Base-by-base conservation (phyloP, 2,888 invertebrate species). In the Ceriagrion tenellum region DNA sequence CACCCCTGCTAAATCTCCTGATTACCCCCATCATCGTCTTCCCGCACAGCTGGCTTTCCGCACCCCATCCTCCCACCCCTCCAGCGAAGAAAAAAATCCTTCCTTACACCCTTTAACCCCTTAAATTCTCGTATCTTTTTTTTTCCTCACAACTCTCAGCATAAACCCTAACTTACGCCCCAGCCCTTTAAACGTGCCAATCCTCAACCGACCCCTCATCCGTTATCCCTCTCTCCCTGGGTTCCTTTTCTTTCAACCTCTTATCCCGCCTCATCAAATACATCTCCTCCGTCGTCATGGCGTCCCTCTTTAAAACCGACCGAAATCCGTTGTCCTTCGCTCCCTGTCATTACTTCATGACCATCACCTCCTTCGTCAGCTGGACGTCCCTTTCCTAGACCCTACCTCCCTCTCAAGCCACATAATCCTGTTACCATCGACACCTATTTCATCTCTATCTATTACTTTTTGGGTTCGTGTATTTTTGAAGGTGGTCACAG, bases 321-420 rank as follows among this genome's bases (percentile, higher is more conserved):
- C 30, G 13, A 81, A 81, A 81, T 81, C 81, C 30, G 35, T 35
- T 81, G 81, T 81, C 81, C 81, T 81, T 81, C 81, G n/a, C 81
- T 35, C 81, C 35, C 81, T 35, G 30, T 35, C 81, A 30, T 30
- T 81, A 81, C 12, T 35, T 81, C 13, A 30, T 13, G 30, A 35
- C 81, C 81, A 59, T 16, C 20, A 20, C 59, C 6, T 59, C 59
- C 59, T 81, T 35, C 3, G 10, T 8, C 69, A n/a, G n/a, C n/a
- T 69, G 23, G n/a, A 69, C 69, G 8, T n/a, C 8, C 69, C 12
- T n/a, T n/a, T n/a, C 26, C n/a, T 47, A 4, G 47, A 69, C 69
- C 69, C 69, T 8, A 47, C n/a, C n/a, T n/a, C n/a, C n/a, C 69
- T 69, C 69, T 12, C 20, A 69, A 69, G 59, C 20, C 20, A 59